phyloP scores from a whole-genome alignment of 2,888 invertebrate species.

The Agrochola lychnidis region DNA sequence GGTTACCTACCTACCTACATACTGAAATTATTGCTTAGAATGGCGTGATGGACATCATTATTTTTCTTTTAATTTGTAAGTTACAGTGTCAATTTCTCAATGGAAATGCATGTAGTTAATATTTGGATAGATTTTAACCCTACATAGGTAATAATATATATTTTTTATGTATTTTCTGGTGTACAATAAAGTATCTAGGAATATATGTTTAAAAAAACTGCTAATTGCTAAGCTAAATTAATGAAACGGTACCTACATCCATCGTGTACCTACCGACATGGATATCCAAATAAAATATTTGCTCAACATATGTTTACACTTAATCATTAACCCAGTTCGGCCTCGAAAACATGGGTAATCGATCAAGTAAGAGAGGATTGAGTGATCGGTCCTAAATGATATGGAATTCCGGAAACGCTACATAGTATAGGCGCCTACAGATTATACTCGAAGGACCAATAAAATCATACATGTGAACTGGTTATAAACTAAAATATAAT shows the following conservation, averaged over 20 bases:
- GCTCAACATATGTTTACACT: conserved; percentile 26
- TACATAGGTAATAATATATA: not conserved
- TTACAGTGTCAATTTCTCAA: no score
- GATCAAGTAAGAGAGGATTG: conserved; percentile 36
- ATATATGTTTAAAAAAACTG: no score
- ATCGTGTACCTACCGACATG: not conserved
- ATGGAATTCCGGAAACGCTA: not conserved
- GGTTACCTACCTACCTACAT: not conserved
- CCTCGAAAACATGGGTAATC: conserved; percentile 34
- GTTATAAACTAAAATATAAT: no score
- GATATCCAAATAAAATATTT: conserved; percentile 22
- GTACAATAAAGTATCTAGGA: no score
- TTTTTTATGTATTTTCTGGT: no score
- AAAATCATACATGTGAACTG: not conserved
- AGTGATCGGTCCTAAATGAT: conserved; percentile 26
- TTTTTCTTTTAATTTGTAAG: not conserved
- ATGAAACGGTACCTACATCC: not conserved
- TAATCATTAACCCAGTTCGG: conserved; percentile 33
- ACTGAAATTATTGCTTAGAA: not conserved
- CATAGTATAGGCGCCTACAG: not conserved
- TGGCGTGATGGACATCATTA: not conserved
- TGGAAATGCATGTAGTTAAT: not conserved
- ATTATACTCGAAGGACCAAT: not conserved
- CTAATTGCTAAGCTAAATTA: not conserved
- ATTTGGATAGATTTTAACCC: not conserved